phyloP scores from a whole-genome alignment of 2,888 invertebrate genomes.

The Aricia artaxerxes region DNA sequence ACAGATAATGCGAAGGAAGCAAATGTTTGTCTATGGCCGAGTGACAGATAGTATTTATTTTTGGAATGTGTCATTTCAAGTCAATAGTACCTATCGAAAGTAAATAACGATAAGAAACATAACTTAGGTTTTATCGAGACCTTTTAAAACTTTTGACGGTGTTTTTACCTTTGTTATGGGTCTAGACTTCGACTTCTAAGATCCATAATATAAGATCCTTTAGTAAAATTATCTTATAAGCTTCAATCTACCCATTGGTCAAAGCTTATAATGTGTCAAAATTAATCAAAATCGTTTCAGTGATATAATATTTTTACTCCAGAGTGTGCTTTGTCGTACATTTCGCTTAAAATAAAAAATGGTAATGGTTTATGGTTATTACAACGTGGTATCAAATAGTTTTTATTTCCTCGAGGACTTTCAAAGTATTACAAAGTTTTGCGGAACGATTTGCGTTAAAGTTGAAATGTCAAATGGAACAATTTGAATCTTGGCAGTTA shows the following conservation, averaged over 20 bases:
- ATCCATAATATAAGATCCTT: too few relatives aligned
- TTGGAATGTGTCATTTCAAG: conserved; percentile 32
- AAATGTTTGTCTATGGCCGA: conserved; percentile 35
- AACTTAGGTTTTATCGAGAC: neutral
- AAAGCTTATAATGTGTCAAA: too few relatives aligned
- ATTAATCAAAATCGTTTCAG: neutral
- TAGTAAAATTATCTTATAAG: too few relatives aligned
- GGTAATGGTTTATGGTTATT: too few relatives aligned
- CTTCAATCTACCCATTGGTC: too few relatives aligned
- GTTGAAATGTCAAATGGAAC: conserved; percentile 14
- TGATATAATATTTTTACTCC: neutral
- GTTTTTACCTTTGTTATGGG: neutral
- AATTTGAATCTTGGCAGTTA: conserved; percentile 1
- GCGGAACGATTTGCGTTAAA: conserved; percentile 6
- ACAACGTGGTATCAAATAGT: neutral
- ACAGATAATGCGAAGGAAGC: conserved; percentile 41
- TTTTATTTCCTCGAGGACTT: neutral
- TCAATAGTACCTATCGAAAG: conserved; percentile 3
- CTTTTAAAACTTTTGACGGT: neutral
- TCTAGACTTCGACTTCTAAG: neutral
- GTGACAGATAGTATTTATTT: conserved; percentile 20
- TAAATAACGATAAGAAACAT: conserved; percentile 11
- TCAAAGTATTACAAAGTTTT: neutral
- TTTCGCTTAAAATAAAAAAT: too few relatives aligned
- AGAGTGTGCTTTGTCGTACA: too few relatives aligned